A percentile compares a stretch with the other conserved stretches of the same genome.
phyloP scores from a whole-genome alignment of 2,113 vertebrate genomes.

The Nycticryphes semicollaris region DNA sequence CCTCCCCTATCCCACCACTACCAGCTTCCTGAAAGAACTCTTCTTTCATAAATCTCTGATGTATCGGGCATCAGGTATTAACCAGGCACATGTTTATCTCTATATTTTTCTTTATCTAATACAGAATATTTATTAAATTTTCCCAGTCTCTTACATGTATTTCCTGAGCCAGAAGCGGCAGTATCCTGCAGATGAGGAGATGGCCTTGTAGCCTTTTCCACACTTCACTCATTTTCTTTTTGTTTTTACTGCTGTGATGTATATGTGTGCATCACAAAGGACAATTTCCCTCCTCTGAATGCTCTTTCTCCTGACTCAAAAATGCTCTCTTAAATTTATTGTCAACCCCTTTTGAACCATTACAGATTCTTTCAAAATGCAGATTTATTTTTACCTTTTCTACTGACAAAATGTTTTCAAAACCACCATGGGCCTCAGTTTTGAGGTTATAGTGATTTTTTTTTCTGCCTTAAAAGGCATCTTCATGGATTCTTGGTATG shows the following conservation, averaged over 20 bases:
- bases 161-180: neutral
- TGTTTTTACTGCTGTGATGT: neutral
- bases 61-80: neutral
- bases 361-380: neutral
- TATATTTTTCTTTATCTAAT: neutral
- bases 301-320: neutral
- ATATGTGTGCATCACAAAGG: neutral
- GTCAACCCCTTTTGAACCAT: neutral
- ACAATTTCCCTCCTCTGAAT: neutral
- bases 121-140: neutral
- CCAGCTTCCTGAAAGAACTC: neutral
- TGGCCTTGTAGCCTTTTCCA: neutral
- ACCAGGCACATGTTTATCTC: neutral
- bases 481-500: neutral
- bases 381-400: neutral
- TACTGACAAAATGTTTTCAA: neutral
- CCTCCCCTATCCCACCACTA: neutral
- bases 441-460: neutral
- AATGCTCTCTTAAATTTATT: neutral
- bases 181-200: neutral
- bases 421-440: neutral
- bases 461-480: neutral
- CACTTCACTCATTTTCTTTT: neutral
- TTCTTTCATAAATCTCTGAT: neutral
- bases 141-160: accelerated